Conservation (phyloP, 1,140 invertebrate species). For the Drosophila repleta region DNA sequence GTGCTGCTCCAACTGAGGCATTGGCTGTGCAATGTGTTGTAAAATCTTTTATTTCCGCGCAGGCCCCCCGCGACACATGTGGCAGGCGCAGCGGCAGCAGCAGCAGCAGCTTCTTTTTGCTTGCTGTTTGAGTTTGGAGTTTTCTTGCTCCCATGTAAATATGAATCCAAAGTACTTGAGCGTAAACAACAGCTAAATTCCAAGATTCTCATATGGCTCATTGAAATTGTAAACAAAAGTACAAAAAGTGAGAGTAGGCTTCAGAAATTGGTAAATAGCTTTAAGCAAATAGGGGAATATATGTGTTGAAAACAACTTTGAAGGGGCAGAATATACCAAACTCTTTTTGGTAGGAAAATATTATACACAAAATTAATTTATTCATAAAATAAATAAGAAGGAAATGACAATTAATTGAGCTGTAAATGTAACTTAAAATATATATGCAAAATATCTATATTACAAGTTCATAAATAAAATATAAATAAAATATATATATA, state of each 20-base stretch:
- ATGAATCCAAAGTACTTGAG: slow-evolving; percentile 65
- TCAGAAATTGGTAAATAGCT: neutral
- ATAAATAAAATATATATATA: too few relatives aligned
- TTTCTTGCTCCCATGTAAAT: slow-evolving; percentile 53
- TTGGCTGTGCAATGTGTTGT: slow-evolving; percentile 67
- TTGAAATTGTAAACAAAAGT: slow-evolving; percentile 26
- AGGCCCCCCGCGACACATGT: neutral
- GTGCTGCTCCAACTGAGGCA: slow-evolving; percentile 30
- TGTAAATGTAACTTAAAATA: too few relatives aligned
- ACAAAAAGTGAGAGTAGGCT: neutral
- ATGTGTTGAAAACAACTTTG: too few relatives aligned
- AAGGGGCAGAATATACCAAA: too few relatives aligned
- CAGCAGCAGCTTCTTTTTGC: slow-evolving; percentile 16
- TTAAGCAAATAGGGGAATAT: neutral
- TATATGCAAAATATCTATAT: too few relatives aligned
- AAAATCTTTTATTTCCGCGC: slow-evolving; percentile 73
- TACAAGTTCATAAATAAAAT: too few relatives aligned
- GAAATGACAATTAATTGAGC: too few relatives aligned
- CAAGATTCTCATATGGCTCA: slow-evolving; percentile 38
- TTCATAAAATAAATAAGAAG: too few relatives aligned
- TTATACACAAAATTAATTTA: too few relatives aligned
- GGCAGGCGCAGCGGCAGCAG: slow-evolving; percentile 41
- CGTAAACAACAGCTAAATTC: slow-evolving; percentile 49
- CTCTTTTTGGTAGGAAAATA: too few relatives aligned
- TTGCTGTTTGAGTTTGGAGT: slow-evolving; percentile 54